Conservation (phyloP, 2,797 vertebrate species). For the Typhlichthys subterraneus region DNA sequence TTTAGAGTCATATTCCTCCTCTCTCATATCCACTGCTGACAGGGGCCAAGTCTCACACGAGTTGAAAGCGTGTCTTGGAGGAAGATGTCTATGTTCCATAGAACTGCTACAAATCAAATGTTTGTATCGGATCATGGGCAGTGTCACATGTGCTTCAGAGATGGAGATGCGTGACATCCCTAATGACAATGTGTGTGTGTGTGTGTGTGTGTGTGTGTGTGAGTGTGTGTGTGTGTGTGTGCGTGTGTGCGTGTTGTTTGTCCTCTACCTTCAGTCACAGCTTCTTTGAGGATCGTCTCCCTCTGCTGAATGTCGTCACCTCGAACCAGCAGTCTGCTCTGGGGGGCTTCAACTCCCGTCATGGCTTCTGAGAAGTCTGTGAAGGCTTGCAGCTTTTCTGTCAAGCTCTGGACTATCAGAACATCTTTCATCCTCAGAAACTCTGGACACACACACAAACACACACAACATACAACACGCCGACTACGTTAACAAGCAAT, state of each 20-base stretch:
- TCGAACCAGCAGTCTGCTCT: conserved; percentile 70
- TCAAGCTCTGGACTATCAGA: conserved; percentile 78
- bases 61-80: no score
- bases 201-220: no score
- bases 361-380: conserved; percentile 73
- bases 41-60: no score
- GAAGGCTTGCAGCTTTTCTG: conserved; percentile 86
- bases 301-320: conserved; percentile 85
- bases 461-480: conserved; percentile 5
- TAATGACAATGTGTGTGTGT: no score
- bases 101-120: no score
- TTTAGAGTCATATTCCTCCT: no score
- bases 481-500: background rate
- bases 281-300: conserved; percentile 77
- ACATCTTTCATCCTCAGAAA: conserved; percentile 78
- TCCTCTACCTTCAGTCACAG: conserved; percentile 82
- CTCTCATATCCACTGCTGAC: no score
- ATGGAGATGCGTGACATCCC: no score
- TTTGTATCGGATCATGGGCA: no score
- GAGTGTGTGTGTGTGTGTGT: no score
- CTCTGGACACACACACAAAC: conserved; percentile 60
- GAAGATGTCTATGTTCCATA: no score
- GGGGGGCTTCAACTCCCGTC: conserved; percentile 67
- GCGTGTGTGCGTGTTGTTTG: background rate
- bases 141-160: no score